These are phyloP conservation scores for Anguilla pacifica DNA, from an alignment of 2,797 vertebrate species.

Conservation along the genomic window DNA sequence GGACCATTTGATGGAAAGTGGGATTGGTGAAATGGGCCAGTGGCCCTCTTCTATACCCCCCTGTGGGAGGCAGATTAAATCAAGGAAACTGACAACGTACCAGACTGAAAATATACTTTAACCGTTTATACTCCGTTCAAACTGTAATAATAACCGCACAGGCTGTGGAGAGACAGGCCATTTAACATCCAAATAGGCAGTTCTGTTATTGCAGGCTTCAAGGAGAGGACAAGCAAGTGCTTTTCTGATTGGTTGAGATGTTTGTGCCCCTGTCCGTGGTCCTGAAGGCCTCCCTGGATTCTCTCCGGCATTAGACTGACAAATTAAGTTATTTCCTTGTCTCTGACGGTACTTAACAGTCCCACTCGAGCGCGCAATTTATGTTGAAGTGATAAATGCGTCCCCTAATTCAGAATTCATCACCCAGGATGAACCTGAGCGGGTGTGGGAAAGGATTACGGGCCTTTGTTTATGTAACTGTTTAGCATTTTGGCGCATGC, in stretches of 20 bases:
- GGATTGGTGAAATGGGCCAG: not conserved
- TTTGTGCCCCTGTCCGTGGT: not conserved
- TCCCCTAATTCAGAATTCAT: conserved; percentile 50
- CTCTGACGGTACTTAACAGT: conserved; percentile 20
- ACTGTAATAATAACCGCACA: not conserved
- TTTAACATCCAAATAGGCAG: not conserved
- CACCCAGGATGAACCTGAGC: conserved; percentile 1
- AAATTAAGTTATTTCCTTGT: conserved; percentile 35
- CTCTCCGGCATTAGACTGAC: conserved; percentile 42
- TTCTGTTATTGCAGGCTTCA: not conserved
- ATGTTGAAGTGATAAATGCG: conserved; percentile 50
- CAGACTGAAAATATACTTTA: not conserved
- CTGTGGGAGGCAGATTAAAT: not conserved
- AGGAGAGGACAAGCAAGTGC: not conserved
- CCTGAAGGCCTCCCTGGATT: not conserved
- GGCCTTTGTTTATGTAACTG: not conserved
- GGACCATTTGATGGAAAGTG: not conserved
- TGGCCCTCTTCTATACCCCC: not conserved
- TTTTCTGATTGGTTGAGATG: not conserved
- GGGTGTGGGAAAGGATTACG: not conserved
- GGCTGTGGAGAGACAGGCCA: not conserved
- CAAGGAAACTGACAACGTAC: not conserved
- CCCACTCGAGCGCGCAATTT: conserved; percentile 53
- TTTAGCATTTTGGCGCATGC: not conserved
- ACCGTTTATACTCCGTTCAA: not conserved